Base-by-base conservation (phyloP, 2,888 invertebrate genomes). In the Eristalinus aeneus region DNA sequence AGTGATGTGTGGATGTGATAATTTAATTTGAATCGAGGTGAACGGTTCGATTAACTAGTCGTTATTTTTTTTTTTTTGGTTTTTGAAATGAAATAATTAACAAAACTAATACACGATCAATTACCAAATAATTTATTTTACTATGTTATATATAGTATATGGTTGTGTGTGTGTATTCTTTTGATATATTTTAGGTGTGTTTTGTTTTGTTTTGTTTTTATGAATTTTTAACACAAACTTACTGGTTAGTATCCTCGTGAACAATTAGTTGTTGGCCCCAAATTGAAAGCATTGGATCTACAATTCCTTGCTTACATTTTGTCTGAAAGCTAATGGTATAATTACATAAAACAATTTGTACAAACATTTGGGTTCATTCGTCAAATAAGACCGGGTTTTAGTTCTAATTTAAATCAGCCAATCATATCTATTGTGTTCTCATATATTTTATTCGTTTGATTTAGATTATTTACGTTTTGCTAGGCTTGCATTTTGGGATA, bases 251-350 rank as follows among this genome's bases (percentile, higher is more conserved):
- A 95, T 98, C 97, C 96, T 97, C 97, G 96, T 97, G 97, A 94
- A 97, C 97, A 95, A 97, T 97, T 95, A 97, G 97, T 96, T 97
- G 97, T 95, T 98, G 97, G 94, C 97, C 98, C 98, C 98, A 98
- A 95, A 98, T 98, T 94, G 97, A 97, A 95, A 98, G 97, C 97
- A 98, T 97, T 94, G 97, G 98, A 95, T 98, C 97, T 96, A 97
- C 97, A 95, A 97, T 97, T 95, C 97, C 97, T 95, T 97, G 97
- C 96, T 97, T 97, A 95, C 95, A 95, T 94, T 96, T 96, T 94
- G 96, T 96, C 95, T 96, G 96, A 95, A 96, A 96, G 95, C 96
- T 96, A 93, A 88, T 90, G 90, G 90, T 89, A 88, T 89, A 88
- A 88, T 83, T 88, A 89, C 89, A 89, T 88, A 88, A 89, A 89